Percentiles rank a stretch among this genome's conserved stretches.
Conservation (phyloP, 2,888 invertebrate genomes). For the Acheta domesticus region DNA sequence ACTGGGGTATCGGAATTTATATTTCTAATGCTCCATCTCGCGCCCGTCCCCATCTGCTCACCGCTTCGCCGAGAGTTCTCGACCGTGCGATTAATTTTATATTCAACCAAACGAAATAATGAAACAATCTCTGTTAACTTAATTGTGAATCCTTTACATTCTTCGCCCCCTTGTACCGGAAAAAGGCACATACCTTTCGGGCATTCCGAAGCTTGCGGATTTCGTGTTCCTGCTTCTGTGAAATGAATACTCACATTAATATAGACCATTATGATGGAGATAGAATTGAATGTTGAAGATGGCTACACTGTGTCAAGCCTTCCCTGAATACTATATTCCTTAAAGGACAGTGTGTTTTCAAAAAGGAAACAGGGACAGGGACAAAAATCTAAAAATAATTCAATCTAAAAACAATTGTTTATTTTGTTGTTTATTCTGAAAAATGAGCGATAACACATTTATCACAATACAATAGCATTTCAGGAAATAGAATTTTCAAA, state of each 20-base stretch:
- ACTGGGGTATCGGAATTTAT: conserved; percentile 18
- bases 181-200: conserved; percentile 1
- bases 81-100: conserved; percentile 2
- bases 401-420: no score
- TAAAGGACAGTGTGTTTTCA: no score
- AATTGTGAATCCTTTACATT: conserved; percentile 18
- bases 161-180: background rate
- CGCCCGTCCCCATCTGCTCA: background rate
- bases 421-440: no score
- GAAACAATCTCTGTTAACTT: conserved; percentile 10
- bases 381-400: no score
- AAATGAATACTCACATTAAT: background rate
- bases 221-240: background rate
- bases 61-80: background rate
- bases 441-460: no score
- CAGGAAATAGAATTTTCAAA: no score
- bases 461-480: no score
- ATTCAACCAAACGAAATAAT: background rate
- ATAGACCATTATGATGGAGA: background rate
- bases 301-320: no score
- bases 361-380: no score
- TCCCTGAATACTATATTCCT: no score
- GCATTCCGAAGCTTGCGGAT: background rate
- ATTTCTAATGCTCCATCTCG: background rate
- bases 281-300: background rate